Evolutionary conservation across 2,113 vertebrate genomes (phyloP).

Genomic region (Mesitornis unicolor): DNA sequence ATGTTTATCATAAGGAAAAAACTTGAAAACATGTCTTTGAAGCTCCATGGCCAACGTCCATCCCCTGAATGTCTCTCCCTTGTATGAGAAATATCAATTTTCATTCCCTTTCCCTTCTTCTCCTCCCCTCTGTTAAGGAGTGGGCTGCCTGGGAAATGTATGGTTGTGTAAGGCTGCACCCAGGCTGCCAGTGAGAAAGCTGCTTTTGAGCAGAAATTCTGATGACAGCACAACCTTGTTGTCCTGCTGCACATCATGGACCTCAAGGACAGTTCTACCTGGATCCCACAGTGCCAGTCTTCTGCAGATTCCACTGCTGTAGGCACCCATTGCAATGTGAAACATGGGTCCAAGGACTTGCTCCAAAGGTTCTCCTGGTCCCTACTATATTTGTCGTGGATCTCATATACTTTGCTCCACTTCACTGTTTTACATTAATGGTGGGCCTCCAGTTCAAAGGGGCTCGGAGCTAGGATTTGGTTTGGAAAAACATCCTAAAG

Average conservation of each 20-base stretch:
- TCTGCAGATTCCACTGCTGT: background rate
- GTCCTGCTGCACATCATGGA: background rate
- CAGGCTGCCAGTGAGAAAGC: background rate
- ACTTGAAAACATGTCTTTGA: background rate
- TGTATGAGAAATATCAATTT: background rate
- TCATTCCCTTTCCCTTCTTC: background rate
- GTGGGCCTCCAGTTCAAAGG: background rate
- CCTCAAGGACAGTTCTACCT: background rate
- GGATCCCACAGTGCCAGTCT: fast-evolving
- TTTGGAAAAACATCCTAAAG: background rate
- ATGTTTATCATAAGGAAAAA: background rate
- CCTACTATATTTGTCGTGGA: background rate
- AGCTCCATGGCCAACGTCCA: background rate
- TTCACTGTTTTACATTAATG: background rate
- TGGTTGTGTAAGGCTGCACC: background rate
- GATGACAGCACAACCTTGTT: background rate
- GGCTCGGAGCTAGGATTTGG: background rate
- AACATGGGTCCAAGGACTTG: background rate
- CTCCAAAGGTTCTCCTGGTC: background rate
- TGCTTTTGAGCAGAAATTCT: background rate
- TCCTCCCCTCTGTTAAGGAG: background rate
- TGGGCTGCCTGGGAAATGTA: background rate
- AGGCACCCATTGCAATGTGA: background rate
- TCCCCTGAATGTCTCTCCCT: background rate
- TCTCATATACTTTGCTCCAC: background rate